A percentile compares a stretch with the other conserved stretches of the same genome.
These are phyloP conservation scores for Psilopsiagon aymara DNA, from an alignment of 2,113 vertebrate species.

Conservation along the genomic window DNA sequence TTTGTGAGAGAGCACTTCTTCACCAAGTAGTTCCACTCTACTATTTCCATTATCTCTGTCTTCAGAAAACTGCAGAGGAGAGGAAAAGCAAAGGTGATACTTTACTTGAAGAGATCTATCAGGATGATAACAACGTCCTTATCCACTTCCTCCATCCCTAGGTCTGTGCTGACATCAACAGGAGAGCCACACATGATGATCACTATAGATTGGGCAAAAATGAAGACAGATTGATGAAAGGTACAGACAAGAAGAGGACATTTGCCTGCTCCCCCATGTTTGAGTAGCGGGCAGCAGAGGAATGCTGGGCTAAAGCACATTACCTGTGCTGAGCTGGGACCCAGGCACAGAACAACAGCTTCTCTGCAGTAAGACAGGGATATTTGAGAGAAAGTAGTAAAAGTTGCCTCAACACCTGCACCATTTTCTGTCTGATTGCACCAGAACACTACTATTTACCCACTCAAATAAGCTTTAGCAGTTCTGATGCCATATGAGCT, in stretches of 20 bases:
- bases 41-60: not conserved
- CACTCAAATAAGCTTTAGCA: not conserved
- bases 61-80: not conserved
- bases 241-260: not conserved
- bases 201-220: conserved; percentile 75
- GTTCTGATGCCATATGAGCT: not conserved
- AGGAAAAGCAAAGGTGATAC: conserved; percentile 32
- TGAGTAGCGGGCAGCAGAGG: not conserved
- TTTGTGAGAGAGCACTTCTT: not conserved
- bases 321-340: not conserved
- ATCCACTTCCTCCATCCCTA: conserved; percentile 18
- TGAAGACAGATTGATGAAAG: not conserved
- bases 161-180: conserved; percentile 60
- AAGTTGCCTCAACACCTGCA: not conserved
- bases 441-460: not conserved
- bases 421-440: not conserved
- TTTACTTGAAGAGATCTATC: conserved; percentile 92
- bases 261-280: not conserved
- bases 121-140: conserved; percentile 86
- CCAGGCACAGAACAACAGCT: not conserved
- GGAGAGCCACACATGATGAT: conserved; percentile 85
- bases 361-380: not conserved
- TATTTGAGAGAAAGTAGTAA: not conserved
- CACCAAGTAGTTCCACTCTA: not conserved
- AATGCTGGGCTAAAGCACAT: not conserved